Conservation (phyloP, 2,797 vertebrate species). For the Valencia hispanica region DNA sequence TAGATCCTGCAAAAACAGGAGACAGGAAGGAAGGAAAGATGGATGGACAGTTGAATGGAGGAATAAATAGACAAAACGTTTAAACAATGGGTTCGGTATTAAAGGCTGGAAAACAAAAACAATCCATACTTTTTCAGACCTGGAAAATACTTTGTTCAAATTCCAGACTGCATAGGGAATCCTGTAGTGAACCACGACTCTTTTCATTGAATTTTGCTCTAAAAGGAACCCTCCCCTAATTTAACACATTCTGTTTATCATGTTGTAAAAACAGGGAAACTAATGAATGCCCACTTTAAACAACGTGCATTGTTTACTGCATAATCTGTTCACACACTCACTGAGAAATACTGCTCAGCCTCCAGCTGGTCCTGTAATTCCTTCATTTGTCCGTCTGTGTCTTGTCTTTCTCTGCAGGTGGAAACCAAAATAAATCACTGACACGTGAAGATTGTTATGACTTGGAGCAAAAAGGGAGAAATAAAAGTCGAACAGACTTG, state of each 20-base stretch:
- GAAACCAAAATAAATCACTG: background rate
- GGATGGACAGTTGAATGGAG: no score
- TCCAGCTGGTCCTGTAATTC: slow-evolving; percentile 98
- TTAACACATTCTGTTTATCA: background rate
- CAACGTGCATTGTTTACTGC: background rate
- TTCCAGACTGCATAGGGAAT: background rate
- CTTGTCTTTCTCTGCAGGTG: slow-evolving; percentile 89
- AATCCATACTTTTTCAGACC: background rate
- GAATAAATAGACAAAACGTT: background rate
- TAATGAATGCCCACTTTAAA: no score
- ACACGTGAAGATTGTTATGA: background rate
- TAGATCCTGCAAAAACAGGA: no score
- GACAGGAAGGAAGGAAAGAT: background rate
- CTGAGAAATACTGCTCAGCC: slow-evolving; percentile 98
- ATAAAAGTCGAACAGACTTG: slow-evolving; percentile 80
- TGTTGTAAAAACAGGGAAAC: background rate
- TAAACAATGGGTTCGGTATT: background rate
- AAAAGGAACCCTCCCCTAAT: background rate
- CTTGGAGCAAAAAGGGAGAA: background rate
- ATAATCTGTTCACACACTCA: slow-evolving; percentile 67
- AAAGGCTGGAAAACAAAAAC: background rate
- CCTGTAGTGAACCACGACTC: no score
- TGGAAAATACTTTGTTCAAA: background rate
- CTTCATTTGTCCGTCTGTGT: slow-evolving; percentile 98
- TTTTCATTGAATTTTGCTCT: background rate